phyloP scores from a whole-genome alignment of 2,888 invertebrate genomes.

The Chirona hameri region DNA sequence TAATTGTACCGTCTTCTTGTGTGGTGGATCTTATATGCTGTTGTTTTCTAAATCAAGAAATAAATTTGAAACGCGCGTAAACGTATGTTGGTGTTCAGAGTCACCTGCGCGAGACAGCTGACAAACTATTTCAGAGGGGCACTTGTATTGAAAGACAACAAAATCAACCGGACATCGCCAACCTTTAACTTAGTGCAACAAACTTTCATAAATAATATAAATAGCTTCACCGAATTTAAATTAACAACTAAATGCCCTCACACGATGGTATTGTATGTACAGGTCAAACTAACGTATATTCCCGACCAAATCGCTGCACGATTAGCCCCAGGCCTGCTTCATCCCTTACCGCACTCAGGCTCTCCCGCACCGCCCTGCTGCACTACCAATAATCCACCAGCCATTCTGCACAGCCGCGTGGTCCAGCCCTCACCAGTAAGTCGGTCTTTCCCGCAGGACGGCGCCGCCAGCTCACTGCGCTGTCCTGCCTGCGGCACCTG shows the following conservation, averaged over 20 bases:
- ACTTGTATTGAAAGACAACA: not conserved
- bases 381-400: too few species aligned
- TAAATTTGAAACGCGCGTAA: not conserved
- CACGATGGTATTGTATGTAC: too few species aligned
- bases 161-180: not conserved
- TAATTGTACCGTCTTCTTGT: not conserved
- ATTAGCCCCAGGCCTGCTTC: too few species aligned
- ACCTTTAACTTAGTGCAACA: not conserved
- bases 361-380: too few species aligned
- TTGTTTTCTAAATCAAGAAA: constrained; percentile 23
- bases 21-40: not conserved
- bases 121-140: not conserved
- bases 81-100: not conserved
- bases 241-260: too few species aligned
- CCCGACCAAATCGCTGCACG: too few species aligned
- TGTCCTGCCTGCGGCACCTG: not conserved
- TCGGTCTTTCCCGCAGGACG: too few species aligned
- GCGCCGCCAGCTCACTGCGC: not conserved
- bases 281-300: too few species aligned
- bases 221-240: not conserved
- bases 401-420: too few species aligned
- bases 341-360: too few species aligned
- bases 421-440: too few species aligned
- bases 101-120: not conserved
- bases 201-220: not conserved